Percentiles rank a stretch among this genome's conserved stretches.
Conservation (phyloP, 2,113 vertebrate species). For the Eolophus roseicapilla region DNA sequence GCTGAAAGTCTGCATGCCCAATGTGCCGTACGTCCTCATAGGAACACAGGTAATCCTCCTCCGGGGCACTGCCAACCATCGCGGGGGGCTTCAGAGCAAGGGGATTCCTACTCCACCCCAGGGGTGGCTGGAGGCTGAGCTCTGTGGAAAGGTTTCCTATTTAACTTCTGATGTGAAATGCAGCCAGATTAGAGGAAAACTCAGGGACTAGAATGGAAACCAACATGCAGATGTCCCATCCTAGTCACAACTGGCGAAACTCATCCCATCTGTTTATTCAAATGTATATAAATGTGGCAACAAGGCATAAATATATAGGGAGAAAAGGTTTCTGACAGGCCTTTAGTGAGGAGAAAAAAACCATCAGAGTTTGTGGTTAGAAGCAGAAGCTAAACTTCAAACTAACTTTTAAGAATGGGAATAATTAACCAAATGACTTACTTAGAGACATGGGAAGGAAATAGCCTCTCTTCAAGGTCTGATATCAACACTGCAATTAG, state of each 20-base stretch:
- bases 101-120: neutral
- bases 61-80: accelerated
- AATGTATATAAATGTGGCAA: neutral
- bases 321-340: neutral
- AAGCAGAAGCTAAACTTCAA: conserved; percentile 1
- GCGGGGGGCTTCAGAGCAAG: accelerated
- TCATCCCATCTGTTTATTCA: neutral
- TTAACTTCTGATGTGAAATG: neutral
- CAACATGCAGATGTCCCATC: accelerated
- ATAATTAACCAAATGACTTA: neutral
- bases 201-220: neutral
- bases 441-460: neutral
- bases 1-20: conserved; percentile 86
- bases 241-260: neutral
- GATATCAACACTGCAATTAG: neutral
- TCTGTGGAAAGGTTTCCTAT: neutral
- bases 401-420: neutral
- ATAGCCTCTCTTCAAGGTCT: neutral
- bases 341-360: neutral
- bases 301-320: neutral
- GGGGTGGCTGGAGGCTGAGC: neutral
- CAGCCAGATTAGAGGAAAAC: neutral
- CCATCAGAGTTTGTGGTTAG: neutral
- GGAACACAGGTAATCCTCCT: conserved; percentile 81
- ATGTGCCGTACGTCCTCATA: conserved; percentile 86